Base-by-base conservation (phyloP, 2,888 invertebrate species). In the Crocallis elinguaria region DNA sequence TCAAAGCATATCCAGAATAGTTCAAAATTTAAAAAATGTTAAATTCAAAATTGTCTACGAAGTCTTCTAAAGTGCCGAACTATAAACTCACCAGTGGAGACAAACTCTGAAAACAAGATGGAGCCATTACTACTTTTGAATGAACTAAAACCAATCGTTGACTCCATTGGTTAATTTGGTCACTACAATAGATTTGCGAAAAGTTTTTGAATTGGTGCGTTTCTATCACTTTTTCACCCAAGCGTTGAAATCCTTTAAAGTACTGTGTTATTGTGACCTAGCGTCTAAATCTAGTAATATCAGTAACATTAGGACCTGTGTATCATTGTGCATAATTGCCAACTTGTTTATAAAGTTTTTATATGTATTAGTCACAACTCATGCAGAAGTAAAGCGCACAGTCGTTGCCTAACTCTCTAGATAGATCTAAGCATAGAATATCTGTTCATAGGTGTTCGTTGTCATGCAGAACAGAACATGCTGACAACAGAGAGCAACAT, bases 71-170 rank as follows among this genome's bases (percentile, higher is more conserved):
- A 71, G 87, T 89, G 88, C 85, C 73, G 66, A 56, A 76, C 87
- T 88, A 87, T 32, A 64, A 80, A 92, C 92, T 92, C 91, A 92
- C 92, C 92, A 69, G 92, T 92, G 84, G 92, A 84, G 80, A 92
- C 84, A 90, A 84, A 88, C 78, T 92, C 92, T 92, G 92, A 92
- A 92, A 92, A 89, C 81, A 90, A 89, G 58, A 87, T 89, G 91
- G 90, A 91, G 90, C 76, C 90, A 73, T 91, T 91, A 91, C 91
- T 90, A 89, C 85, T 82, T 74, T 74, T 65, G 67, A 67, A 71
- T 75, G 59, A 67, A 67, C 87, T 86, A 88, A 75, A 60, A 69
- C 89, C 89, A 88, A 90, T 88, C 75, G 45, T 66, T 78, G 91
- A 91, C 91, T 91, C 91, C 91, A 86, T 82, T 51, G 60, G 65